Percentiles rank a stretch among this genome's conserved stretches.
Conservation (phyloP, 1,140 invertebrate species). For the Hypothenemus hampei region DNA sequence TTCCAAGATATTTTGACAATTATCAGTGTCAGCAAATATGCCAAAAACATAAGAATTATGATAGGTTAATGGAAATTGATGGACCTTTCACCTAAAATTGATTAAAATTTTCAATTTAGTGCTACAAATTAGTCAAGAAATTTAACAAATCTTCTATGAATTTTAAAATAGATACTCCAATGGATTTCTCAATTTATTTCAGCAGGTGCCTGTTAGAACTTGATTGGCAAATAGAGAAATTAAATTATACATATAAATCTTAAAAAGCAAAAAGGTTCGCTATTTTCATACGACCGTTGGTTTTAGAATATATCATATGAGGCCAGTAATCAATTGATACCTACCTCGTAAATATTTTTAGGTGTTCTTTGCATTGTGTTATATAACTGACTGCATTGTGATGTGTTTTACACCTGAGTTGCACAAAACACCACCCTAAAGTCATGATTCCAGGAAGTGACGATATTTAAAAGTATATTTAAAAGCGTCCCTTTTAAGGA, state of each 20-base stretch:
- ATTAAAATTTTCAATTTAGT: neutral
- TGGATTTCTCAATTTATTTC: neutral
- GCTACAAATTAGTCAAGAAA: conserved; percentile 2
- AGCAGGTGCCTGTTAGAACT: too few relatives aligned
- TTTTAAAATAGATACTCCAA: neutral
- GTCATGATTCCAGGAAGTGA: conserved; percentile 10
- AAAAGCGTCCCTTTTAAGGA: too few relatives aligned
- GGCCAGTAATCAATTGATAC: conserved; percentile 21
- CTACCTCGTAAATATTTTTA: conserved; percentile 11
- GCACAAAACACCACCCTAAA: conserved; percentile 9
- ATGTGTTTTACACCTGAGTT: conserved; percentile 23
- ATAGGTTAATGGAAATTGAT: conserved; percentile 1
- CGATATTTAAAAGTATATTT: conserved; percentile 27
- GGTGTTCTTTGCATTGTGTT: conserved; percentile 10
- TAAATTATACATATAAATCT: neutral
- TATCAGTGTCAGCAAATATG: too few relatives aligned
- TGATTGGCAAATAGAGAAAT: neutral
- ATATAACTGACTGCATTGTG: conserved; percentile 17
- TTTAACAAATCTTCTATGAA: neutral
- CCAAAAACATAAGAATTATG: too few relatives aligned
- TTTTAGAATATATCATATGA: conserved; percentile 11
- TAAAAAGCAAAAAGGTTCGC: neutral
- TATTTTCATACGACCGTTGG: conserved; percentile 4
- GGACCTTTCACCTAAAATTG: neutral
- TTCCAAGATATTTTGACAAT: too few relatives aligned